phyloP scores from a whole-genome alignment of 2,797 vertebrate genomes.

The Sandelia bainsii region DNA sequence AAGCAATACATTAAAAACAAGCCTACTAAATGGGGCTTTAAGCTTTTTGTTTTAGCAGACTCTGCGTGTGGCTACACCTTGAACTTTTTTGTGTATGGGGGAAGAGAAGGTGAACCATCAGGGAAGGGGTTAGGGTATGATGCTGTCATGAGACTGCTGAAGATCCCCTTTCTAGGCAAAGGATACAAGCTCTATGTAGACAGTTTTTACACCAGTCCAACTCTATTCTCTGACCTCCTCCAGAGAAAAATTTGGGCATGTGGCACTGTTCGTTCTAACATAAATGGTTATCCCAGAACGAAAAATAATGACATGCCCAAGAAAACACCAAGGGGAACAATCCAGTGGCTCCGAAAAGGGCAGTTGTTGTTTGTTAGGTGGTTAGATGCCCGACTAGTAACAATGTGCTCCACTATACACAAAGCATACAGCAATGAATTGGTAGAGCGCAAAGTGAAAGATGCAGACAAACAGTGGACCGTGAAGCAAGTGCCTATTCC shows the following conservation, averaged over 20 bases:
- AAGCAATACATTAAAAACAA: conserved; percentile 78
- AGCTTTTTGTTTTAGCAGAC: conserved; percentile 79
- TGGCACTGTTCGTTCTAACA: conserved; percentile 63
- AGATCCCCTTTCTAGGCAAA: conserved; percentile 66
- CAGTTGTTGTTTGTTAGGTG: conserved; percentile 67
- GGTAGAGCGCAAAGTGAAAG: conserved; percentile 54
- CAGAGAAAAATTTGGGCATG: conserved; percentile 65
- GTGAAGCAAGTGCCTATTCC: conserved; percentile 61
- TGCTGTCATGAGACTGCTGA: conserved; percentile 69
- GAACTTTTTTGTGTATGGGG: conserved; percentile 76
- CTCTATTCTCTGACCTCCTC: conserved; percentile 69
- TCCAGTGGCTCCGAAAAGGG: conserved; percentile 67
- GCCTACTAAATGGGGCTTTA: conserved; percentile 77
- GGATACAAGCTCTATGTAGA: conserved; percentile 81
- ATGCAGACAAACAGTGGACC: conserved; percentile 47
- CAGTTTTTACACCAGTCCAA: conserved; percentile 78
- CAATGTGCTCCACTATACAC: conserved; percentile 68
- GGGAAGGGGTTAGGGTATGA: conserved; percentile 70
- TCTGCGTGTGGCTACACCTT: conserved; percentile 71
- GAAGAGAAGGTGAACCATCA: conserved; percentile 32
- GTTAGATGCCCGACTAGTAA: conserved; percentile 67
- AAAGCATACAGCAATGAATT: conserved; percentile 52
- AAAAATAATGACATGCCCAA: conserved; percentile 38
- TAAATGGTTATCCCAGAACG: conserved; percentile 48
- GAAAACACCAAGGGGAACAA: conserved; percentile 57